phyloP scores from a whole-genome alignment of 2,113 vertebrate genomes.

The Chauna torquata region DNA sequence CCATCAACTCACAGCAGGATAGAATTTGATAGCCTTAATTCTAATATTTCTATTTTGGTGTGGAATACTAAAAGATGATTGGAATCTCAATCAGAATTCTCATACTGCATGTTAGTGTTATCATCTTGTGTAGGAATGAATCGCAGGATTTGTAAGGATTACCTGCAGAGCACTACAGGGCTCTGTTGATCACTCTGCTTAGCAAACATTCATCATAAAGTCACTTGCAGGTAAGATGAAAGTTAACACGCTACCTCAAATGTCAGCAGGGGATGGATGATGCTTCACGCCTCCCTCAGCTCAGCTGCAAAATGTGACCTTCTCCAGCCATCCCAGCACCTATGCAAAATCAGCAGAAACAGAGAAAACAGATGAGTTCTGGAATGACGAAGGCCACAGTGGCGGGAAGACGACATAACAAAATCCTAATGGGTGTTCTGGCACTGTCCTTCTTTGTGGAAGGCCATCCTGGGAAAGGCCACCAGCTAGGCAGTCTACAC shows the following conservation, averaged over 20 bases:
- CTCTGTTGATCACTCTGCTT: neutral
- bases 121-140: neutral
- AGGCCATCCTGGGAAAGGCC: neutral
- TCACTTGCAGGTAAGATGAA: neutral
- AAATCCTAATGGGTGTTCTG: rapidly evolving
- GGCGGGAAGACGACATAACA: neutral
- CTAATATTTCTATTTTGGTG: neutral
- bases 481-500: neutral
- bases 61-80: neutral
- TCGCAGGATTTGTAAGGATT: neutral
- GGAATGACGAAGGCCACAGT: neutral
- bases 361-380: neutral
- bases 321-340: slow-evolving; percentile 57
- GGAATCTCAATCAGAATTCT: neutral
- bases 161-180: neutral
- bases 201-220: neutral
- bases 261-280: neutral
- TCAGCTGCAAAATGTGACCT: neutral
- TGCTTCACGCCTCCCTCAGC: slow-evolving; percentile 25
- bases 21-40: neutral
- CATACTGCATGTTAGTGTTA: neutral
- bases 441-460: neutral
- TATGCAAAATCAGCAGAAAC: neutral
- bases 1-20: neutral
- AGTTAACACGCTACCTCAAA: slow-evolving; percentile 17